Conservation (phyloP, 2,113 vertebrate genomes). For the Caloenas nicobarica region DNA sequence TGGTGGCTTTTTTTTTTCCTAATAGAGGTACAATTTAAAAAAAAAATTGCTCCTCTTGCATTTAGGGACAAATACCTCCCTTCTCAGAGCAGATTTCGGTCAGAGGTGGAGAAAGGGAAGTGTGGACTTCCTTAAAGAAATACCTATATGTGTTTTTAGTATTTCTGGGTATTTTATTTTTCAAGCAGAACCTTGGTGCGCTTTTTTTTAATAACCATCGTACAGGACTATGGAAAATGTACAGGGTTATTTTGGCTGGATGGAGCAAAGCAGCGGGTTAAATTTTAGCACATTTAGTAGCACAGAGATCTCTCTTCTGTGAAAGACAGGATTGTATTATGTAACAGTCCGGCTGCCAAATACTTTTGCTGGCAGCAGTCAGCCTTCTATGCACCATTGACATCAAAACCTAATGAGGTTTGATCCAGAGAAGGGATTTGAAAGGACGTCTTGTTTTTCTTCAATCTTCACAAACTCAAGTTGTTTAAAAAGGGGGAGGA, state of each 20-base stretch:
- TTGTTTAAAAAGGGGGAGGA: constrained; percentile 32
- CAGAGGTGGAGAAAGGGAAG: constrained; percentile 52
- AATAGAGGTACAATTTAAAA: neutral
- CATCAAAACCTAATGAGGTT: constrained; percentile 69
- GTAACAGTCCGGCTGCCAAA: constrained; percentile 66
- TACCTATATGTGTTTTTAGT: neutral
- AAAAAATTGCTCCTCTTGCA: neutral
- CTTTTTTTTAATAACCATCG: neutral
- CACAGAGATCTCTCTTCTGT: constrained; percentile 60
- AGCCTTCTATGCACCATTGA: constrained; percentile 71
- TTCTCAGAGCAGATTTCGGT: neutral
- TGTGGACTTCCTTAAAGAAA: constrained; percentile 59
- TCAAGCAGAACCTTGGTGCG: neutral
- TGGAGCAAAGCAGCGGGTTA: constrained; percentile 59
- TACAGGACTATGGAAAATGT: constrained; percentile 52
- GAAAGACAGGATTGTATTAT: constrained; percentile 75
- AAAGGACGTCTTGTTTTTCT: constrained; percentile 68
- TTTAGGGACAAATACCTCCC: constrained; percentile 27
- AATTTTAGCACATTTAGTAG: constrained; percentile 65
- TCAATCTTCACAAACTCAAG: constrained; percentile 61
- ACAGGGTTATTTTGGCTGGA: constrained; percentile 52
- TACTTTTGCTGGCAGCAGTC: constrained; percentile 63
- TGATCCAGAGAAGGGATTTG: constrained; percentile 62
- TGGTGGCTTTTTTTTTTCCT: neutral
- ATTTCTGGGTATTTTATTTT: constrained; percentile 13